These are phyloP conservation scores for Sandelia bainsii DNA, from an alignment of 2,797 vertebrate species.

Conservation along the genomic window DNA sequence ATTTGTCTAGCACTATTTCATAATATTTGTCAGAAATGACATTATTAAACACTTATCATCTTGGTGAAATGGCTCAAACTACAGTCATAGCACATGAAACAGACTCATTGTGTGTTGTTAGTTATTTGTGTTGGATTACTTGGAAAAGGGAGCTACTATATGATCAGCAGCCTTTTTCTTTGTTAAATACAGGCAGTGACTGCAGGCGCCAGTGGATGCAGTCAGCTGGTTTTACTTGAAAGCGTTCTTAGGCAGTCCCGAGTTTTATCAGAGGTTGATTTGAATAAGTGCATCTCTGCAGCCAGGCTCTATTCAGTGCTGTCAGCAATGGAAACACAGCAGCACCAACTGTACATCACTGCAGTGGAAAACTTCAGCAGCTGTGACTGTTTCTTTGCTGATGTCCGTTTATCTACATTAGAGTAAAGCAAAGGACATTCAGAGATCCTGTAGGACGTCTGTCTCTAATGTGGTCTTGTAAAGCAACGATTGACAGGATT, in stretches of 20 bases:
- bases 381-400: conserved; percentile 17
- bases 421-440: background rate
- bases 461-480: background rate
- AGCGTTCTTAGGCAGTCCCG: background rate
- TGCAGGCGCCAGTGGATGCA: conserved; percentile 3
- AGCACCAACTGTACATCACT: conserved; percentile 14
- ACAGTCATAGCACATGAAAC: background rate
- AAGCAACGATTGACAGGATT: background rate
- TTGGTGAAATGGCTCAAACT: conserved; percentile 15
- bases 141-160: background rate
- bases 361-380: conserved; percentile 11
- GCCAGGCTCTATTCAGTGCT: conserved; percentile 26
- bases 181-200: background rate
- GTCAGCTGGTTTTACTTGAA: conserved; percentile 35
- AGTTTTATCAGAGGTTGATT: conserved; percentile 45
- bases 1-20: background rate
- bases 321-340: conserved; percentile 22
- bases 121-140: background rate
- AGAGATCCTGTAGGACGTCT: background rate
- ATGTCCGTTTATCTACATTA: background rate
- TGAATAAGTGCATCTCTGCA: conserved; percentile 34
- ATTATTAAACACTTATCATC: background rate
- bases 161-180: conserved; percentile 4
- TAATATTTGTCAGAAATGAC: background rate
- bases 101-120: background rate